phyloP scores from a whole-genome alignment of 2,888 invertebrate species.

The Hydraecia micacea region DNA sequence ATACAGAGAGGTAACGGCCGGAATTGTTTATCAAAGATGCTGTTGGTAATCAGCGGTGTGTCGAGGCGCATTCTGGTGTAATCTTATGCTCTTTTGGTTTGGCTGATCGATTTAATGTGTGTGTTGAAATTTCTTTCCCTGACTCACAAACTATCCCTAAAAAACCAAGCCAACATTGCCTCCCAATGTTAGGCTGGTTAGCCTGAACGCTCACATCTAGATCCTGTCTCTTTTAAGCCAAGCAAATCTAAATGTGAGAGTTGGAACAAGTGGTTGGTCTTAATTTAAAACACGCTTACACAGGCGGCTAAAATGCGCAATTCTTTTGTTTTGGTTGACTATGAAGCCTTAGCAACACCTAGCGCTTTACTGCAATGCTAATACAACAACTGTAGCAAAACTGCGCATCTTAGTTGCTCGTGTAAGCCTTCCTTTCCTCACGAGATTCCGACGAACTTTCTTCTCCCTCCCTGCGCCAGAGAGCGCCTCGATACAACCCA shows the following conservation, averaged over 20 bases:
- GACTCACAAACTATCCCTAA: not conserved
- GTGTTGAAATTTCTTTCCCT: slow-evolving; percentile 12
- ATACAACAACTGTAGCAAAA: not conserved
- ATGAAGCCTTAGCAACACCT: no score
- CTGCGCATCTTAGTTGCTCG: not conserved
- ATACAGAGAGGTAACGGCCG: slow-evolving; percentile 52
- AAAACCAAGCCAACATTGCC: not conserved
- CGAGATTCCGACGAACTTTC: not conserved
- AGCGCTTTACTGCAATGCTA: no score
- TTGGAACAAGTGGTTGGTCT: not conserved
- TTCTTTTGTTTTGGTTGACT: no score
- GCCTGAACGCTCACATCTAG: not conserved
- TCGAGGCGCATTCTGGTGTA: slow-evolving; percentile 48
- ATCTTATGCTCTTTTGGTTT: slow-evolving; percentile 10
- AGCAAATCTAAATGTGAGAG: not conserved
- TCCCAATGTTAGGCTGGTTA: not conserved
- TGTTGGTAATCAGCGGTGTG: slow-evolving; percentile 28
- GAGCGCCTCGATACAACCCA: slow-evolving; percentile 26
- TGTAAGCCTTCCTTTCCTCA: not conserved
- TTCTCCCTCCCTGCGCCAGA: slow-evolving; percentile 8
- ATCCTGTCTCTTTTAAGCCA: not conserved
- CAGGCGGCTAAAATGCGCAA: not conserved
- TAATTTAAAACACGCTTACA: not conserved
- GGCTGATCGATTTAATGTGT: slow-evolving; percentile 14
- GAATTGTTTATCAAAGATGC: slow-evolving; percentile 30